These are phyloP conservation scores for Pseudocheirus occidentalis DNA, from an alignment of 2,797 vertebrate species.

Conservation along the genomic window DNA sequence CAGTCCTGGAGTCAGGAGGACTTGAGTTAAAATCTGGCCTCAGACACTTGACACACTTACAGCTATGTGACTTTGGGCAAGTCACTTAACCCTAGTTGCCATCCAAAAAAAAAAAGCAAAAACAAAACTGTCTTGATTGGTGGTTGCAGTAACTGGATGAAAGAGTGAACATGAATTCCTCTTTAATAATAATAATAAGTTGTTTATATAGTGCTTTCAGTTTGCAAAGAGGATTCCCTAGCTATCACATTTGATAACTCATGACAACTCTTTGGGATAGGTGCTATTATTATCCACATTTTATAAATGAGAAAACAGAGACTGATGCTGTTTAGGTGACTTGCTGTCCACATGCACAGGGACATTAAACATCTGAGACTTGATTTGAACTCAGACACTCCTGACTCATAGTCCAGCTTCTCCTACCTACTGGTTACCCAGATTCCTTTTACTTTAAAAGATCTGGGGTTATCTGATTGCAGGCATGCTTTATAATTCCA, in stretches of 20 bases:
- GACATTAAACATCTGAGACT: background rate
- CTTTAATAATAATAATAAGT: background rate
- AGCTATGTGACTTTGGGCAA: no score
- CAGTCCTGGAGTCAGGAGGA: no score
- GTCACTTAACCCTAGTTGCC: no score
- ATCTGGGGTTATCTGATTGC: background rate
- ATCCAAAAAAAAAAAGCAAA: no score
- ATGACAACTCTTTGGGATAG: background rate
- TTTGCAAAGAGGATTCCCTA: background rate
- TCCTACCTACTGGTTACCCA: background rate
- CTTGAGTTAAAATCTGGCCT: no score
- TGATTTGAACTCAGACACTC: background rate
- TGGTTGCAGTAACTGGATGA: background rate
- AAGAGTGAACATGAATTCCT: background rate
- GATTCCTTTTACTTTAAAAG: background rate
- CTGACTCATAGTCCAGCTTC: background rate
- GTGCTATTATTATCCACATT: background rate
- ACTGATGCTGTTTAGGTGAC: background rate
- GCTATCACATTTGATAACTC: background rate
- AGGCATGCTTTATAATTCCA: background rate
- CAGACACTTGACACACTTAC: no score
- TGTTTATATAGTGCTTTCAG: background rate
- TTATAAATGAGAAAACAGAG: background rate
- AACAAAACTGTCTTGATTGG: background rate
- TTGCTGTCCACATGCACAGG: background rate